Conservation (phyloP, 1,140 invertebrate species). For the Drosophila suzukii region DNA sequence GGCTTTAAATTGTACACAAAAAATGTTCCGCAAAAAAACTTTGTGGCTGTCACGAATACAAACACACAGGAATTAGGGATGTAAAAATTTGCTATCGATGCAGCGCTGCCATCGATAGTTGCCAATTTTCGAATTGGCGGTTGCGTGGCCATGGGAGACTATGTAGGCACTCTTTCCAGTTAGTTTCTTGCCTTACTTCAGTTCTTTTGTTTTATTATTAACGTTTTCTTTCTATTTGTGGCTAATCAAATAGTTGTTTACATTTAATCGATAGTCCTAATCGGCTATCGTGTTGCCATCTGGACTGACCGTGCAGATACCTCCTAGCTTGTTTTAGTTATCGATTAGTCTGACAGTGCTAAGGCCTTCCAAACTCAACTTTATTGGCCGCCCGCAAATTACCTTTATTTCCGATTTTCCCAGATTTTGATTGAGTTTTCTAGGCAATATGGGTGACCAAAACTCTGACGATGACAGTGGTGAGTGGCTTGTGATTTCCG, state of each 20-base stretch:
- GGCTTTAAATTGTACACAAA: constrained; percentile 77
- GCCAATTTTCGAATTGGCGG: background rate
- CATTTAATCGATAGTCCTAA: constrained; percentile 24
- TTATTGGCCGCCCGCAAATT: constrained; percentile 22
- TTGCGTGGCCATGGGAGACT: background rate
- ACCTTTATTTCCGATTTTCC: background rate
- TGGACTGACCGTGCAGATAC: constrained; percentile 3
- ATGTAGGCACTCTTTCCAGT: background rate
- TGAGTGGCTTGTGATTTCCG: constrained; percentile 11
- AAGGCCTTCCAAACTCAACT: constrained; percentile 12
- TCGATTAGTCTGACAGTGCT: constrained; percentile 4
- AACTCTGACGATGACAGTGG: constrained; percentile 72
- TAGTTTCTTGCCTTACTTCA: background rate
- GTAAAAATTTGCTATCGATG: constrained; percentile 51
- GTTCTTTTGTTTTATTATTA: background rate
- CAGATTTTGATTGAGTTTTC: background rate
- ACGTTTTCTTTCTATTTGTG: no score
- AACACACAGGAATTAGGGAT: constrained; percentile 64
- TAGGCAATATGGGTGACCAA: constrained; percentile 48
- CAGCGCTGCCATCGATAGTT: constrained; percentile 51
- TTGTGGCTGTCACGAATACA: constrained; percentile 81
- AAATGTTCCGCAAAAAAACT: constrained; percentile 80
- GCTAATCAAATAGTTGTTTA: constrained; percentile 22
- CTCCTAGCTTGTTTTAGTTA: background rate
- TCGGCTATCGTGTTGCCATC: background rate